Conservation (phyloP, 2,797 vertebrate species). For the Galagoides demidoff region DNA sequence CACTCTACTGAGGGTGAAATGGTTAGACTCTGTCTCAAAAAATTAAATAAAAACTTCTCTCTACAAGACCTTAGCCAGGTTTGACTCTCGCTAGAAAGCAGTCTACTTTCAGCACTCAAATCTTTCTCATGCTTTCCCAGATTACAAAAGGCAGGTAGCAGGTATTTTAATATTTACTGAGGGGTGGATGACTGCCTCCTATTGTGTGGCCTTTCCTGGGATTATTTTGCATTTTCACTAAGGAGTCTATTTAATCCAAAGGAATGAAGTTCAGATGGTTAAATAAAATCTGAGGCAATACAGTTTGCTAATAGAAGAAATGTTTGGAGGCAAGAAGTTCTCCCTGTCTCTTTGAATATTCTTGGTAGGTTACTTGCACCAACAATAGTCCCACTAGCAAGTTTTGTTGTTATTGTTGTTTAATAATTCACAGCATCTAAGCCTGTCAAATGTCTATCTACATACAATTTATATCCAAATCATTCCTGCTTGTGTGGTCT, state of each 20-base stretch:
- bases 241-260: conserved; percentile 20
- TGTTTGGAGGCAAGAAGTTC: neutral
- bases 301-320: neutral
- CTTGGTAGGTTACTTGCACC: neutral
- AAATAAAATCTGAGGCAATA: neutral
- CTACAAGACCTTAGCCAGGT: neutral
- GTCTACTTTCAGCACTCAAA: conserved; percentile 26
- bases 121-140: conserved; percentile 44
- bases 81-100: conserved; percentile 43
- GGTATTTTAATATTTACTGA: conserved; percentile 40
- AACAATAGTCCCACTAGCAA: neutral
- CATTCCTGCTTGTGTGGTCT: neutral
- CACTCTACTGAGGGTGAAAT: too few relatives aligned
- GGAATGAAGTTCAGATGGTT: conserved; percentile 54
- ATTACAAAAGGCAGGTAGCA: neutral
- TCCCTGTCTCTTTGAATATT: conserved; percentile 27
- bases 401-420: neutral
- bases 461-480: neutral
- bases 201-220: neutral
- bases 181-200: neutral
- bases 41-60: neutral
- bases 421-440: conserved; percentile 12
- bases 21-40: too few relatives aligned
- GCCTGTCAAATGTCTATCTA: neutral
- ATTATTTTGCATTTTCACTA: conserved; percentile 62